phyloP scores from a whole-genome alignment of 2,888 invertebrate genomes.

The Rotaria sp. region DNA sequence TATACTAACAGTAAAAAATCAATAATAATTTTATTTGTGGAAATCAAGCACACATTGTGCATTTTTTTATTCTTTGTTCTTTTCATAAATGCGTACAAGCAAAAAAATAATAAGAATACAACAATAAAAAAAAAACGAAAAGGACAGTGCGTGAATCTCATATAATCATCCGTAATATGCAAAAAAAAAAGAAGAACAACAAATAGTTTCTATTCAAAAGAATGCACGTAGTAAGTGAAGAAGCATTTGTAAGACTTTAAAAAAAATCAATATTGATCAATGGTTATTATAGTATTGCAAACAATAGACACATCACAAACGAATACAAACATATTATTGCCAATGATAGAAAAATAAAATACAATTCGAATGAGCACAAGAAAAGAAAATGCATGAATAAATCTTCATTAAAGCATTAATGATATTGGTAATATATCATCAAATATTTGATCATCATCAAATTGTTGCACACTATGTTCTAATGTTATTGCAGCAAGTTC shows the following conservation, averaged over 20 bases:
- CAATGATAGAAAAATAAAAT: background rate
- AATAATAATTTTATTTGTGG: background rate
- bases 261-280: background rate
- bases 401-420: background rate
- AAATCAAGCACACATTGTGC: slow-evolving; percentile 1
- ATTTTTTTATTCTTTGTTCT: background rate
- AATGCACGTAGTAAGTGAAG: background rate
- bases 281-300: background rate
- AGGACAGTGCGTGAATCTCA: background rate
- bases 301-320: background rate
- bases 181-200: background rate
- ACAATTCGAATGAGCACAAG: background rate
- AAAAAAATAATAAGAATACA: background rate
- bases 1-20: too few relatives aligned
- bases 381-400: background rate
- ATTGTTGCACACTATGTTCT: slow-evolving; percentile 67
- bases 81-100: background rate
- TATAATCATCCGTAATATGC: background rate
- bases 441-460: slow-evolving; percentile 19
- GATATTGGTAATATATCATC: background rate
- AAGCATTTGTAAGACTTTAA: background rate
- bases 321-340: background rate
- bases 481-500: slow-evolving; percentile 86
- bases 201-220: background rate
- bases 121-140: background rate